Evolutionary conservation across 2,797 vertebrate species (phyloP), one percentile per base, ranked within the genome.

Genomic region (Oceanodroma leucorhoa): DNA sequence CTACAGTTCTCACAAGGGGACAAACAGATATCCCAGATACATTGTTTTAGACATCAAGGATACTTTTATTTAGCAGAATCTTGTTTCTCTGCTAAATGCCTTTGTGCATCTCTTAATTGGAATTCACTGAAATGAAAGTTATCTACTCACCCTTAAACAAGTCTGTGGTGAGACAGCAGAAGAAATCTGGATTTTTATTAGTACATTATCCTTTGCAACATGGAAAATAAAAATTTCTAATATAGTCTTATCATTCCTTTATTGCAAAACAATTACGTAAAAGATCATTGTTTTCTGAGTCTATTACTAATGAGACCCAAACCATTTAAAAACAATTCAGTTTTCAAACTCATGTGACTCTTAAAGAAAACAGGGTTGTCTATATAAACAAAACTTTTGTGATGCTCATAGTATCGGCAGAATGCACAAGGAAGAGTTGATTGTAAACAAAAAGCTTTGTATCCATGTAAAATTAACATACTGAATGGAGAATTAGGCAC

Each of bases 101-200:
- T 94, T 55, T 4, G 1, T 78, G 30, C 34, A 81, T 54, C 5
- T 96, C 75, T 93, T 93, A 95, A 85, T 62, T 85, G 66, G 32
- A 95, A 96, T 90, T 77, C 54, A 61, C 15, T 60, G 29, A 62
- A 95, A 65, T 71, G 2, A 66, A 96, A 93, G n/a, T 43, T 93
- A 82, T 61, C 41, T 94, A 73, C 84, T 95, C 83, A 87, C 55
- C 45, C 72, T 92, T 88, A 66, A 96, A 91, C 13, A 90, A 76
- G 10, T 43, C 41, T 93, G 61, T 72, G 60, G 30, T 60, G 15
- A 72, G n/a, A 65, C 43, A 86, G 34, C 11, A 87, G 40, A 89
- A 93, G 40, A 43, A 84, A 72, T 85, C 29, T 72, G 27, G 64
- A 23, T 14, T 70, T 80, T 92, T 94, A 20, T 75, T 87, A 72